These are phyloP conservation scores for Neoscelio sp. DNA, from an alignment of 2,888 invertebrate genomes.

Conservation along the genomic window DNA sequence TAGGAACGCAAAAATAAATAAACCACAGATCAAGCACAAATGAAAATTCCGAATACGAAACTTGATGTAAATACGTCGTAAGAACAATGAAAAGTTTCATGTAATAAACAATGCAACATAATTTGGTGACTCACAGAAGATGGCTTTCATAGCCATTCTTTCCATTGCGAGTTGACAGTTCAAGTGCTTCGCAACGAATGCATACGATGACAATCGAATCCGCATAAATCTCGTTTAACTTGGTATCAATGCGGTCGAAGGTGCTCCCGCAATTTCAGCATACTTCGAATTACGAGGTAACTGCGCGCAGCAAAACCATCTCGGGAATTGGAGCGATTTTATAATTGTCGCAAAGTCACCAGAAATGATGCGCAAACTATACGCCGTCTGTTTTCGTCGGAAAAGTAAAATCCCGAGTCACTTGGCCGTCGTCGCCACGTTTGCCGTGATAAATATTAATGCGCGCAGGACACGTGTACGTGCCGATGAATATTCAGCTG, in stretches of 20 bases:
- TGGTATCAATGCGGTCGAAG: slow-evolving; percentile 45
- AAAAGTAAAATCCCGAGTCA: slow-evolving; percentile 58
- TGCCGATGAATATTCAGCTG: slow-evolving; percentile 75
- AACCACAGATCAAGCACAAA: no score
- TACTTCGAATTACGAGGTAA: slow-evolving; percentile 41
- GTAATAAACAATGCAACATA: no score
- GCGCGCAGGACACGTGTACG: slow-evolving; percentile 69
- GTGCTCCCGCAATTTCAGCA: slow-evolving; percentile 53
- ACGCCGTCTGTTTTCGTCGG: slow-evolving; percentile 5
- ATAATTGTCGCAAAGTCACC: slow-evolving; percentile 64
- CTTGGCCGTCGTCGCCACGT: slow-evolving; percentile 65
- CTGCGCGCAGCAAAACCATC: no score
- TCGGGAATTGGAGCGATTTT: slow-evolving; percentile 59
- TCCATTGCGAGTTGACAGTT: no score
- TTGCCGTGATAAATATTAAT: slow-evolving; percentile 76
- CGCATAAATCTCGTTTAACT: slow-evolving; percentile 71
- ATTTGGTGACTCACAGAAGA: no score
- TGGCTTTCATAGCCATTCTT: no score
- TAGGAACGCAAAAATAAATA: no score
- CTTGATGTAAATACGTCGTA: no score
- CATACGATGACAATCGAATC: slow-evolving; percentile 68
- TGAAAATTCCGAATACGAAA: no score
- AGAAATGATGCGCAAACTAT: slow-evolving; percentile 50
- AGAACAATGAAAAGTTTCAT: no score
- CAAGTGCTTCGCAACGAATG: not conserved